A percentile compares a stretch with the other conserved stretches of the same genome.
Evolutionary conservation across 2,113 vertebrate genomes (phyloP).

Genomic region (Entomyzon cyanotis): DNA sequence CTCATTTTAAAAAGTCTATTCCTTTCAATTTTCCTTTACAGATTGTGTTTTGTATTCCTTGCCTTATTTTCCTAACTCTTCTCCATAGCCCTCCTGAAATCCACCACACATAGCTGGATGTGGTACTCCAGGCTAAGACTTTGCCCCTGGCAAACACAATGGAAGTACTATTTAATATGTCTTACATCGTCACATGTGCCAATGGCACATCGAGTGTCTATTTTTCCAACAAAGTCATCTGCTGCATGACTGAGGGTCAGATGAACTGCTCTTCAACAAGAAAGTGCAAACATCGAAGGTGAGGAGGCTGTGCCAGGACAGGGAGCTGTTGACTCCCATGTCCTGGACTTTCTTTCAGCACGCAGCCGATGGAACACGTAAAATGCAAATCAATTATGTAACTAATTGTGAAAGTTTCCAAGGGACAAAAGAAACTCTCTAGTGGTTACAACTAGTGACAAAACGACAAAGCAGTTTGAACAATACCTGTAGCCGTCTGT

Average conservation of each 20-base stretch:
- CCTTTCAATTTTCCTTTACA: neutral
- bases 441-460: neutral
- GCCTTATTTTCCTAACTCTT: neutral
- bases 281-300: neutral
- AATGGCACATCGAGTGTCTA: neutral
- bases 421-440: neutral
- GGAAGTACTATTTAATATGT: neutral
- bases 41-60: neutral
- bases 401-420: neutral
- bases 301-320: neutral
- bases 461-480: neutral
- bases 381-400: neutral
- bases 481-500: neutral
- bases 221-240: neutral
- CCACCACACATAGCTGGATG: neutral
- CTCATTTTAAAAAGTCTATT: neutral
- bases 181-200: neutral
- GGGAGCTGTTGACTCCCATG: neutral
- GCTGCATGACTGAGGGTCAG: neutral
- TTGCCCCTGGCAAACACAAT: neutral
- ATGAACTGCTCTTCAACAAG: neutral
- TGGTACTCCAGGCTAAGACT: neutral
- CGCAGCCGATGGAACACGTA: neutral
- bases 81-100: neutral
- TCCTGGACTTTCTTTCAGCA: neutral